Percentiles rank a stretch among this genome's conserved stretches.
These are phyloP conservation scores for Callaeas wilsoni DNA, from an alignment of 2,113 vertebrate species.

Conservation along the genomic window DNA sequence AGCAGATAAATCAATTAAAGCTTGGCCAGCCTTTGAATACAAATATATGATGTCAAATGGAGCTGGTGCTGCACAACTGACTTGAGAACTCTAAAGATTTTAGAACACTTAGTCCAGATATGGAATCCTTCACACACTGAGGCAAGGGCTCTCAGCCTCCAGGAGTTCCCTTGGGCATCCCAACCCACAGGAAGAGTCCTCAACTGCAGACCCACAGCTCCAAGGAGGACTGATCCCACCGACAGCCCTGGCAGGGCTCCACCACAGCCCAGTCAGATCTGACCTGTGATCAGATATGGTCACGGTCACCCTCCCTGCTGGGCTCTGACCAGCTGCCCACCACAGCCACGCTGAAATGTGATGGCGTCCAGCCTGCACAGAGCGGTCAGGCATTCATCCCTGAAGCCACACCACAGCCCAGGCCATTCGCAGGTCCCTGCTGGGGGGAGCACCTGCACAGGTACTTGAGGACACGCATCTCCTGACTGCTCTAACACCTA, in stretches of 20 bases:
- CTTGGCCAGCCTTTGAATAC: background rate
- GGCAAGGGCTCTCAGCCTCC: background rate
- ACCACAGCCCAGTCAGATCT: background rate
- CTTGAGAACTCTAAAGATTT: background rate
- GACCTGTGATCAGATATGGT: background rate
- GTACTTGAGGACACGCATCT: background rate
- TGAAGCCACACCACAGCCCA: background rate
- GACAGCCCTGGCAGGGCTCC: background rate
- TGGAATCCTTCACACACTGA: background rate
- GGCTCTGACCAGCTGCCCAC: background rate
- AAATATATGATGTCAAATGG: background rate
- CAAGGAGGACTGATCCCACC: background rate
- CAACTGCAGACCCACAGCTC: background rate
- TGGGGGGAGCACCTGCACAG: background rate
- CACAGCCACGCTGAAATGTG: background rate
- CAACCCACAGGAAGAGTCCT: background rate
- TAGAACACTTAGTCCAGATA: background rate
- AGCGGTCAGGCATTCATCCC: background rate
- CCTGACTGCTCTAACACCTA: background rate
- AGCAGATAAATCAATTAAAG: background rate
- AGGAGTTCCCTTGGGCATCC: background rate
- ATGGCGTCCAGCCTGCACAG: background rate
- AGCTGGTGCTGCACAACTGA: background rate
- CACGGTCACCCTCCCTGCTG: background rate
- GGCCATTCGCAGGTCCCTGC: background rate